Percentiles rank a stretch among this genome's conserved stretches.
phyloP scores from a whole-genome alignment of 2,113 vertebrate genomes.

The Ellobius talpinus region DNA sequence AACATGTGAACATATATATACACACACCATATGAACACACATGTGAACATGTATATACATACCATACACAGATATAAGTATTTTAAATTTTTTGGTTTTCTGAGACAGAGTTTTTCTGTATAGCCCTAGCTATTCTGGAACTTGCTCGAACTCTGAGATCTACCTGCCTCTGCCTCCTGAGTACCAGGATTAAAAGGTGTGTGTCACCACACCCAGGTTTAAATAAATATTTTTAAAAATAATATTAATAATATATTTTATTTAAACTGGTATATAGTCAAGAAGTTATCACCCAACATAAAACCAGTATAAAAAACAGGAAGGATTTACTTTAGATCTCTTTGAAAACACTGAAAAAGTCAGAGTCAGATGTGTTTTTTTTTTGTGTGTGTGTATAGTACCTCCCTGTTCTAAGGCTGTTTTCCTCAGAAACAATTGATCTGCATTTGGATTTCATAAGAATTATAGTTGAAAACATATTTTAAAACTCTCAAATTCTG shows the following conservation, averaged over 20 bases:
- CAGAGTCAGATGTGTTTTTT: too few relatives aligned
- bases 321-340: background rate
- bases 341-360: background rate
- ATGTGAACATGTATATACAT: background rate
- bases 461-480: background rate
- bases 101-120: background rate
- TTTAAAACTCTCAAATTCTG: background rate
- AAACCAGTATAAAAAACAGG: background rate
- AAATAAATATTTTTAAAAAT: background rate
- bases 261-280: background rate
- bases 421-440: background rate
- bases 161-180: background rate
- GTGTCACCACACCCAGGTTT: background rate
- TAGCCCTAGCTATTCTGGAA: background rate
- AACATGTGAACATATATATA: background rate
- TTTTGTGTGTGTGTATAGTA: too few relatives aligned
- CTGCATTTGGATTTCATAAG: background rate
- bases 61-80: background rate
- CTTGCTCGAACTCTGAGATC: background rate
- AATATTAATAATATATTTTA: background rate
- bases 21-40: background rate
- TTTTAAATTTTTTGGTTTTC: background rate
- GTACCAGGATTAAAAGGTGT: background rate
- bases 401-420: background rate
- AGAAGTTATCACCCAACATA: background rate